These are phyloP conservation scores for Argyresthia albistria DNA, from an alignment of 2,888 invertebrate species.

Conservation along the genomic window DNA sequence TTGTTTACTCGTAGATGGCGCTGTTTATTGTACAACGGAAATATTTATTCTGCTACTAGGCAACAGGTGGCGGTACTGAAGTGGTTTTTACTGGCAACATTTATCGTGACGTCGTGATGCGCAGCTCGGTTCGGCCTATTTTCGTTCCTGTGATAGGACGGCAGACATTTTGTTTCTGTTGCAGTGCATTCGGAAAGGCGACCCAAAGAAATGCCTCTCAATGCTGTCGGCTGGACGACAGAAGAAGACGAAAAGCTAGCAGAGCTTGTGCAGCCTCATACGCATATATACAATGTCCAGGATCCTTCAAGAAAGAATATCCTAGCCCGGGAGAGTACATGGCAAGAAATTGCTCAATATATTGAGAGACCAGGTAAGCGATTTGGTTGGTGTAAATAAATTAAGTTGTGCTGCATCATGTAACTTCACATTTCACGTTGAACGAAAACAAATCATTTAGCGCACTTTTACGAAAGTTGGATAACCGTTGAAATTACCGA, in stretches of 20 bases:
- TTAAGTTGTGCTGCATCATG: conserved; percentile 28
- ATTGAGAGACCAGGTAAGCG: conserved; percentile 49
- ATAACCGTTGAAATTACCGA: neutral
- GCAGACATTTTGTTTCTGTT: conserved; percentile 60
- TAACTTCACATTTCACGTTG: conserved; percentile 17
- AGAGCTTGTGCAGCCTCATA: conserved; percentile 51
- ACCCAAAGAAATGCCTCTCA: conserved; percentile 48
- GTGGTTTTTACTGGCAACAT: neutral
- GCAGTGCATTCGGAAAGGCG: conserved; percentile 14
- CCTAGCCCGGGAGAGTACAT: conserved; percentile 49
- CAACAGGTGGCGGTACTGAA: conserved; percentile 3
- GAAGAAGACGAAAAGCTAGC: conserved; percentile 53
- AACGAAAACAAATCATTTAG: conserved; percentile 10
- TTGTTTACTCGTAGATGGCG: neutral
- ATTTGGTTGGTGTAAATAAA: neutral
- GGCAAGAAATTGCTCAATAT: conserved; percentile 53
- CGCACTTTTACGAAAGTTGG: neutral
- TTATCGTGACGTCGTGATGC: conserved; percentile 51
- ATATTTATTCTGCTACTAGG: neutral
- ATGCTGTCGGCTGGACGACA: conserved; percentile 50
- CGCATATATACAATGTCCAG: conserved; percentile 43
- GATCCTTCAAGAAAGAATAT: conserved; percentile 57
- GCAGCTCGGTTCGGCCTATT: conserved; percentile 47
- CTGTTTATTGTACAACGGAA: neutral
- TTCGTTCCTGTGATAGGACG: conserved; percentile 51